These are phyloP conservation scores for Lichenostomus cassidix DNA, from an alignment of 2,113 vertebrate species.

Conservation along the genomic window DNA sequence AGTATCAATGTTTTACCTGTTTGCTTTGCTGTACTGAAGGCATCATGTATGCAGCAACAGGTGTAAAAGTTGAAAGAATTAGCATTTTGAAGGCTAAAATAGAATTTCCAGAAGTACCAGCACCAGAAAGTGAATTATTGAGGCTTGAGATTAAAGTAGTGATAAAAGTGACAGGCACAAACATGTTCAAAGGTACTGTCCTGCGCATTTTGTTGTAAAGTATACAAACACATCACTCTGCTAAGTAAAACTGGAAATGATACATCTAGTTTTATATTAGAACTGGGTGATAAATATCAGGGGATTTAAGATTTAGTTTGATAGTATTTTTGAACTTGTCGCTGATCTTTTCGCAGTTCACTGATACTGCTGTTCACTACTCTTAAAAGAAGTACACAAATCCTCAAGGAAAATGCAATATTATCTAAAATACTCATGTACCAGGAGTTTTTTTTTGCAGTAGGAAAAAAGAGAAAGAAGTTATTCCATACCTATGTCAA, in stretches of 20 bases:
- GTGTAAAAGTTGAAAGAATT: not conserved
- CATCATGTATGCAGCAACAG: not conserved
- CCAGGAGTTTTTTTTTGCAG: accelerated
- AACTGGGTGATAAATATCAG: not conserved
- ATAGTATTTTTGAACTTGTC: not conserved
- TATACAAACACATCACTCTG: not conserved
- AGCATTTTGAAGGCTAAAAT: not conserved
- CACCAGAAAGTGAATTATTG: not conserved
- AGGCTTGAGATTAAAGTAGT: not conserved
- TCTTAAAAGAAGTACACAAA: not conserved
- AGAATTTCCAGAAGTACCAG: not conserved
- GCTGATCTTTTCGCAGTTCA: not conserved
- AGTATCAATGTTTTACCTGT: not conserved
- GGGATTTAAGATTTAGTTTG: not conserved
- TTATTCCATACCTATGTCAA: not conserved
- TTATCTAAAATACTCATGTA: not conserved
- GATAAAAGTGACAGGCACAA: not conserved
- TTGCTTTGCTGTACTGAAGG: not conserved
- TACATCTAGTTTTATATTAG: not conserved
- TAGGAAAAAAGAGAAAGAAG: not conserved
- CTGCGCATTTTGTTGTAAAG: not conserved
- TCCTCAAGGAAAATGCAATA: not conserved
- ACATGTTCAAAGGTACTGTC: not conserved
- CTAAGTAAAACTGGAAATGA: not conserved
- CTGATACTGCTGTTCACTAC: not conserved